Evolutionary conservation across 2,888 invertebrate genomes (phyloP).

Genomic region (Metopia argyrocephala): DNA sequence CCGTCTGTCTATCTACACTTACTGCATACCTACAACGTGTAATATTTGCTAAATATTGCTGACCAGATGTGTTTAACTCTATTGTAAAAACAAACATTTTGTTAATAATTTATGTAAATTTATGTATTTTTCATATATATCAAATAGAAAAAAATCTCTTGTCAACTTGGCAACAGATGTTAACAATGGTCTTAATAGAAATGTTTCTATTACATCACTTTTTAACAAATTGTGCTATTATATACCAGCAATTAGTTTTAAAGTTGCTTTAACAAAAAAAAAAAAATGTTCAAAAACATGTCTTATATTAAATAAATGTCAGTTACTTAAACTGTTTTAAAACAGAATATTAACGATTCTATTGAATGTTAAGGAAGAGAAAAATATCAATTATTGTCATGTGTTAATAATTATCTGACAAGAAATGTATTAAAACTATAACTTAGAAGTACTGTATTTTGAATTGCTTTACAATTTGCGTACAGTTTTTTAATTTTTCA

Average conservation of each 20-base stretch:
- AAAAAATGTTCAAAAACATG: not conserved
- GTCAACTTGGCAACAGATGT: conserved; percentile 52
- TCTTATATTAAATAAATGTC: too few relatives aligned
- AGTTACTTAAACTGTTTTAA: not conserved
- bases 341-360: too few relatives aligned
- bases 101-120: conserved; percentile 44
- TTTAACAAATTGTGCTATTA: not conserved
- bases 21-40: not conserved
- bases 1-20: not conserved
- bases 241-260: not conserved
- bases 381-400: not conserved
- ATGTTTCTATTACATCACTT: conserved; percentile 42
- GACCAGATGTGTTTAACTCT: conserved; percentile 35
- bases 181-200: conserved; percentile 21
- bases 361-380: not conserved
- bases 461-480: too few relatives aligned
- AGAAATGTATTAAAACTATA: not conserved
- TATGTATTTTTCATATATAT: conserved; percentile 17
- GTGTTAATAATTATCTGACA: not conserved
- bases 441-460: not conserved
- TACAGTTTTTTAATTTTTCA: too few relatives aligned
- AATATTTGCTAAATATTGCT: not conserved
- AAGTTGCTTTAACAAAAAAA: not conserved
- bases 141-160: conserved; percentile 4
- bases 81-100: not conserved